A percentile compares a stretch with the other conserved stretches of the same genome.
phyloP scores from a whole-genome alignment of 1,140 invertebrate genomes.

The Polypedilum pembai region DNA sequence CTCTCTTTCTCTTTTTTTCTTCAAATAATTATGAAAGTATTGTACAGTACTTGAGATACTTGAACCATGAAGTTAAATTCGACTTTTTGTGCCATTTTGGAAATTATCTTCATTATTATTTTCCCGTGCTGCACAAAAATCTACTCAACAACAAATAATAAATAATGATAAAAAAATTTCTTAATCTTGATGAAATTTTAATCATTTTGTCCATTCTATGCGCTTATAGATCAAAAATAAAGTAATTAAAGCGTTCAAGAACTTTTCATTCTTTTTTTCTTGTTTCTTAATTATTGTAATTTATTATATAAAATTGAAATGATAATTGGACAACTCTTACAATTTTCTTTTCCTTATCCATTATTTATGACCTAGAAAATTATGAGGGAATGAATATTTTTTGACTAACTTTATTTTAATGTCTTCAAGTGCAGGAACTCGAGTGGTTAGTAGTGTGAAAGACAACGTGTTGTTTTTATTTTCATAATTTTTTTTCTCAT shows the following conservation, averaged over 20 bases:
- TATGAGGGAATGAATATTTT: constrained; percentile 17
- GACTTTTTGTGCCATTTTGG: not conserved
- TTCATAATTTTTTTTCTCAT: constrained; percentile 14
- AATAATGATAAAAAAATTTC: not conserved
- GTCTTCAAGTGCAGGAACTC: too few relatives aligned
- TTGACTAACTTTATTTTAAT: not conserved
- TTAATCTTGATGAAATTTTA: too few relatives aligned
- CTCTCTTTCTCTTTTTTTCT: not conserved
- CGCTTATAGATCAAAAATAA: not conserved
- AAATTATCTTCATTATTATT: not conserved
- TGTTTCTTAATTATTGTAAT: constrained; percentile 8
- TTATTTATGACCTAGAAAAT: constrained; percentile 22
- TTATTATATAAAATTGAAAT: constrained; percentile 9
- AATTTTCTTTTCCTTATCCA: not conserved
- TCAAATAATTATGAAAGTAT: not conserved
- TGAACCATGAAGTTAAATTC: not conserved
- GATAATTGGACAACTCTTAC: constrained; percentile 22
- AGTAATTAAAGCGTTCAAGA: not conserved
- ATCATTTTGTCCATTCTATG: too few relatives aligned
- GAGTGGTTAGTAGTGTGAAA: not conserved
- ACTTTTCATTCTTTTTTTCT: not conserved
- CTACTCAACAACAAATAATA: not conserved
- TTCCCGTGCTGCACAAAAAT: not conserved
- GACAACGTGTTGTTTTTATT: constrained; percentile 25
- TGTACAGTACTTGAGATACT: not conserved